Base-by-base conservation (phyloP, 2,113 vertebrate genomes). In the Antidorcas marsupialis region DNA sequence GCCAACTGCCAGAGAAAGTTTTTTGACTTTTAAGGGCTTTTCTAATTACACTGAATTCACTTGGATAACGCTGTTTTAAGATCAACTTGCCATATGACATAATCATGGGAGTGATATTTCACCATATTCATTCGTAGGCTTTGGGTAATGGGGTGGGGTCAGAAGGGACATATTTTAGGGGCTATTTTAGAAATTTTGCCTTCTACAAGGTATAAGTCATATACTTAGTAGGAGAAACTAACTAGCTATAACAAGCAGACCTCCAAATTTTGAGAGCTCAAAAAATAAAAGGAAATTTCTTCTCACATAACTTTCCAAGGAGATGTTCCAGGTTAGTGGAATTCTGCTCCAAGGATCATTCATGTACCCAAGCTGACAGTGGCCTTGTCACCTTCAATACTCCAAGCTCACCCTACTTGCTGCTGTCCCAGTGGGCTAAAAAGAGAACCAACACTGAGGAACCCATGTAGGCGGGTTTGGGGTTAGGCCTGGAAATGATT, bases 401-500 rank as follows among this genome's bases (percentile, higher is more conserved):
- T 87, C 57, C 64, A 71, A 91, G 33, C 79, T n/a, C 25, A 81
- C 21, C 19, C 25, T 83, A 87, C 5, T 28, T 79, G 21, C 30
- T 83, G 45, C 28, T 17, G 50, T n/a, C 39, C n/a, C 19, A 33
- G 13, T 19, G 6, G 50, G 39, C 23, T 82, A 19, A 30, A 60
- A 78, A 57, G 45, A n/a, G 17, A 79, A 62, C 27, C 39, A 12
- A 59, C 45, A 45, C 36, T 36, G n/a, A 33, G n/a, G 11, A 59
- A 15, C 14, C 21, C 1, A 21, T 2, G 2, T 2, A 19, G 7
- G 28, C 0, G 0, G 15, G 6, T 60, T 76, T 27, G 5, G 25
- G n/a, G 4, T 47, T 5, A 62, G 30, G n/a, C 27, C 17, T n/a
- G 30, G 30, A 87, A 57, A 78, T 23, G 14, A 62, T 76, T n/a